These are phyloP conservation scores for Aplidium turbinatum DNA, from an alignment of 23 tunicate species.

Conservation along the genomic window DNA sequence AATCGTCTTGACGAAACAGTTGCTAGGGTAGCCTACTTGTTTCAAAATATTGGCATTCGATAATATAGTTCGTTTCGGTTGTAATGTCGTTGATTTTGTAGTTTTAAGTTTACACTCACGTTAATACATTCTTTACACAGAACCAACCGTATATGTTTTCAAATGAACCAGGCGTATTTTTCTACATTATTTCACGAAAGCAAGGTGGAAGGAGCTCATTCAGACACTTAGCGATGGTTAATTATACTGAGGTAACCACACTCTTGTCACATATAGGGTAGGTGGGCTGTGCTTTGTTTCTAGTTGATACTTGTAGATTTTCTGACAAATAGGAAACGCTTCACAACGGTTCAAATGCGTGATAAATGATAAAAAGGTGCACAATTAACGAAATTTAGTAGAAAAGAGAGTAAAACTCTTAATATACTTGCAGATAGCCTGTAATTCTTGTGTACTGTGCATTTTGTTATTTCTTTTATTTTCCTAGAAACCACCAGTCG, in stretches of 20 bases:
- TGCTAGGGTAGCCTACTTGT: too few relatives aligned
- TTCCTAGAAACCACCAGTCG: conserved; percentile 50
- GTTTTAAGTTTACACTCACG: too few relatives aligned
- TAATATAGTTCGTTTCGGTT: too few relatives aligned
- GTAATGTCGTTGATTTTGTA: too few relatives aligned
- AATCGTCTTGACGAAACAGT: too few relatives aligned
- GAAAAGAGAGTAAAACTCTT: not conserved
- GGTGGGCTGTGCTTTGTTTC: too few relatives aligned
- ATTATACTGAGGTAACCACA: conserved; percentile 63
- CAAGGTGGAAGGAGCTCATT: conserved; percentile 51
- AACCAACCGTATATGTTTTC: conserved; percentile 39
- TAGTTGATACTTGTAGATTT: too few relatives aligned
- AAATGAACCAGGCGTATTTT: conserved; percentile 40
- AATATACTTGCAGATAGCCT: not conserved
- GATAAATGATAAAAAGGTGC: not conserved
- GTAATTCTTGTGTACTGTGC: not conserved
- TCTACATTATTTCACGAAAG: conserved; percentile 40
- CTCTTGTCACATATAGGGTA: too few relatives aligned
- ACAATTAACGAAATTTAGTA: not conserved
- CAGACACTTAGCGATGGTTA: conserved; percentile 73
- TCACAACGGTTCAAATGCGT: not conserved
- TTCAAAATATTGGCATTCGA: too few relatives aligned
- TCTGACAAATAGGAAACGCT: too few relatives aligned
- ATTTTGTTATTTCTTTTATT: too few relatives aligned
- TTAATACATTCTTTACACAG: too few relatives aligned